Conservation (phyloP, 2,113 vertebrate genomes). For the Gavia stellata region DNA sequence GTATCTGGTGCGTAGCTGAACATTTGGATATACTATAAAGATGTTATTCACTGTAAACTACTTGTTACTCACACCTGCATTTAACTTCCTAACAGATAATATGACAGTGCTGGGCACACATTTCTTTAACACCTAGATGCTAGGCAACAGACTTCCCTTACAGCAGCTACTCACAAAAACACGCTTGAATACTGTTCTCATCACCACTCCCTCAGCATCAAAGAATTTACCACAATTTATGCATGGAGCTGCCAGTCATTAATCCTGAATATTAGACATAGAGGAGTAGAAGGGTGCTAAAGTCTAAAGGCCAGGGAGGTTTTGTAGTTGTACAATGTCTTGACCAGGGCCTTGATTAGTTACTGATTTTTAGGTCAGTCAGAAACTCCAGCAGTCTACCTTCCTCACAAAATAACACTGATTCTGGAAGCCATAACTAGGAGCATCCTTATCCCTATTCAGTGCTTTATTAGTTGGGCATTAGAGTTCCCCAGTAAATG, state of each 20-base stretch:
- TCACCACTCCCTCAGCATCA: background rate
- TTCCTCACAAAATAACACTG: background rate
- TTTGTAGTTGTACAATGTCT: background rate
- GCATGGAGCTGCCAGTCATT: background rate
- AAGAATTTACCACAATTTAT: background rate
- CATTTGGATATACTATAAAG: background rate
- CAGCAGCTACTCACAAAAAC: background rate
- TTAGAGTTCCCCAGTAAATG: background rate
- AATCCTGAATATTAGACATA: background rate
- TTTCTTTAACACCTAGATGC: background rate
- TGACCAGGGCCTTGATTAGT: background rate
- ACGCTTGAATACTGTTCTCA: background rate
- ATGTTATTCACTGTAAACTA: background rate
- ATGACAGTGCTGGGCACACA: background rate
- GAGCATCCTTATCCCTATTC: background rate
- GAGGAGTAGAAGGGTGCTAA: background rate
- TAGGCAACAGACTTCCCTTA: background rate
- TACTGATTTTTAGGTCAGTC: background rate
- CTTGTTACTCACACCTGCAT: slow-evolving; percentile 2
- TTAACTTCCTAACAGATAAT: background rate
- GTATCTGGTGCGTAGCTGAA: background rate
- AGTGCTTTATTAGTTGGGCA: background rate
- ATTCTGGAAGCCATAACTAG: background rate
- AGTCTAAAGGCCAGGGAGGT: background rate
- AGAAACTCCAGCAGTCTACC: background rate